phyloP scores from a whole-genome alignment of 2,113 vertebrate genomes.

The Ginglymostoma cirratum region DNA sequence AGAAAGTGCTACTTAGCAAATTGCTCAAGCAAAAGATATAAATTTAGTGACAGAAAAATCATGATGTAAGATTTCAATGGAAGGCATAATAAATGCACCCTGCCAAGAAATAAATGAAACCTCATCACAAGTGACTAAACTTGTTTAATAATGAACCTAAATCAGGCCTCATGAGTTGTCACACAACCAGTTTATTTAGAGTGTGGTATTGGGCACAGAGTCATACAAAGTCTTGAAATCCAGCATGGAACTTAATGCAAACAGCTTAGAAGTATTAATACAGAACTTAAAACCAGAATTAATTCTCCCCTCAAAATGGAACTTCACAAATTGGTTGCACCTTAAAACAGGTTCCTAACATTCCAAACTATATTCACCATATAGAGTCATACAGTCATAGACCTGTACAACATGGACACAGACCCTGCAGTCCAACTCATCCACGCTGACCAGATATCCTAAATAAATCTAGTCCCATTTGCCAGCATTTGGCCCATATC shows the following conservation, averaged over 20 bases:
- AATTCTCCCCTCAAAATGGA: not conserved
- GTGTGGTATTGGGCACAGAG: not conserved
- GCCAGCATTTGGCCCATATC: too few species aligned
- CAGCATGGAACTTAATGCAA: not conserved
- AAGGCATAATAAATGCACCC: not conserved
- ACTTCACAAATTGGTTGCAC: not conserved
- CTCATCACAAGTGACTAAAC: not conserved
- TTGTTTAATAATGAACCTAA: constrained; percentile 9
- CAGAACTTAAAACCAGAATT: not conserved
- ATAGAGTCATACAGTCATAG: too few species aligned
- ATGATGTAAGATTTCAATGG: not conserved
- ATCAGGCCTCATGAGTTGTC: not conserved
- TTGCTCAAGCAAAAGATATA: not conserved
- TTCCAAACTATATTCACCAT: not conserved
- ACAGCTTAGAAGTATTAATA: not conserved
- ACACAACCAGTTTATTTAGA: not conserved
- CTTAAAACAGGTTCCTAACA: not conserved
- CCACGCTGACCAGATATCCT: too few species aligned
- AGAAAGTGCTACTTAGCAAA: not conserved
- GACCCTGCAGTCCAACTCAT: too few species aligned
- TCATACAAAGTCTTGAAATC: not conserved
- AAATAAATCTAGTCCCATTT: too few species aligned
- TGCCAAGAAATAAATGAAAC: not conserved
- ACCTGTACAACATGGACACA: too few species aligned
- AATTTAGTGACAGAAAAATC: not conserved